Percentiles rank a stretch among this genome's conserved stretches.
These are phyloP conservation scores for Camponotus floridanus DNA, from an alignment of 1,140 invertebrate genomes.

Conservation along the genomic window DNA sequence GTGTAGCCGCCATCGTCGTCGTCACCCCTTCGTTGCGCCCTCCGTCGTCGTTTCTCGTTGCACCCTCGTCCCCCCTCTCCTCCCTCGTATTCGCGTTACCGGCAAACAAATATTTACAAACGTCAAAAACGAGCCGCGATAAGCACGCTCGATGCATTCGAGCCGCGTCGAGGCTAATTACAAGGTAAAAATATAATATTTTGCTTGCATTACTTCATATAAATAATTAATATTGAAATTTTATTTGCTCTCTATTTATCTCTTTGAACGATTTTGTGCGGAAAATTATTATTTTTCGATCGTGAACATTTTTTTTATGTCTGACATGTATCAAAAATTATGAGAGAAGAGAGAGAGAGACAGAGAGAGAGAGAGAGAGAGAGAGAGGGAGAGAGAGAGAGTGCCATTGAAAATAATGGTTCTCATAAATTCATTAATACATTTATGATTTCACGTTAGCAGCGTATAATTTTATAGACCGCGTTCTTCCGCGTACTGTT, in stretches of 20 bases:
- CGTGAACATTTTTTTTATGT: background rate
- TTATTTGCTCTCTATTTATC: background rate
- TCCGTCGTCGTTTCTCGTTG: slow-evolving; percentile 1
- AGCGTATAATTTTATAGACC: background rate
- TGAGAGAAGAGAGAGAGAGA: too few species aligned
- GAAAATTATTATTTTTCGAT: background rate
- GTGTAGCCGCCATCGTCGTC: slow-evolving; percentile 22
- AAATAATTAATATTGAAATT: background rate
- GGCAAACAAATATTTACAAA: slow-evolving; percentile 52
- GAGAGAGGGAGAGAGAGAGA: too few species aligned
- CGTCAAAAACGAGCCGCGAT: slow-evolving; percentile 6
- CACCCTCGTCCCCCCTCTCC: background rate
- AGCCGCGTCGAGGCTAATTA: background rate
- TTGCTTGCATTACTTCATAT: background rate
- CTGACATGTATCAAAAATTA: background rate
- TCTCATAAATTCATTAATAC: slow-evolving; percentile 35
- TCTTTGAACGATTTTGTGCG: background rate
- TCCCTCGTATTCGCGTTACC: background rate
- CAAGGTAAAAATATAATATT: background rate
- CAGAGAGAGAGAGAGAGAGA: too few species aligned
- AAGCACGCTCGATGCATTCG: background rate
- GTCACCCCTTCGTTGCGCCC: background rate
- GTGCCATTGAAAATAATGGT: background rate
- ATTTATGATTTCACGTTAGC: background rate
- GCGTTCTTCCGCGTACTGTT: slow-evolving; percentile 32